Base-by-base conservation (phyloP, 2,113 vertebrate genomes). In the Pollachius pollachius region DNA sequence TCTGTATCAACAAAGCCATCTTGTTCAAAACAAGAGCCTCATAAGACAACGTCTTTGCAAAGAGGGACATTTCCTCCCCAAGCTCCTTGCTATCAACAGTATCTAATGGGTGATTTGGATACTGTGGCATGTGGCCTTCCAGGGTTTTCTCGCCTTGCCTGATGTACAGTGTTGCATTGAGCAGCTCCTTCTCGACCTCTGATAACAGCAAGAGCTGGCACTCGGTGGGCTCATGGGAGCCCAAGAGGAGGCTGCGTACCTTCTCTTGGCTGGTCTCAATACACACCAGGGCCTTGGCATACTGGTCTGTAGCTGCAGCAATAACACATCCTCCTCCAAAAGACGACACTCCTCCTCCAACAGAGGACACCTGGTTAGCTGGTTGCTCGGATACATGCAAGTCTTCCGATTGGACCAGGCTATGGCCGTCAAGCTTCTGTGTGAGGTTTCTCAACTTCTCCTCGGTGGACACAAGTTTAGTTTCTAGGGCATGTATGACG, bases 391-490 rank as follows among this genome's bases (percentile, higher is more conserved):
- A 84, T 0, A 83, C 81, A 0, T 92, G 85, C 16, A 92, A 69
- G 0, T 89, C 89, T 56, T 94, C 93, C 58, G 87, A 83, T 71
- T 92, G 94, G 18, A 84, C 83, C 62, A 90, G 86, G 0, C 88
- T 92, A 62, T 94, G 93, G 67, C 93, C 93, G 62, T 94, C 94
- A 5, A 96, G 88, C 71, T 91, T 95, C 66, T 94, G 87, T 0
- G 95, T 96, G 9, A 97, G 94, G 1, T 92, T 92, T 84, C 94
- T 94, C 52, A 99, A 92, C 71, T 97, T 98, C 15, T 96, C 95
- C 75, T 99, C 97, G 0, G 95, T 97, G 67, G 93, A 84, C 0
- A 94, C 92, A 57, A 98, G 92, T 76, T 98, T 98, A 48, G 93
- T 93, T 89, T 99, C 96, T 62, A 98, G 84, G 18, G 92, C 92